Base-by-base conservation (phyloP, 2,113 vertebrate genomes). In the Atrichornis clamosus region DNA sequence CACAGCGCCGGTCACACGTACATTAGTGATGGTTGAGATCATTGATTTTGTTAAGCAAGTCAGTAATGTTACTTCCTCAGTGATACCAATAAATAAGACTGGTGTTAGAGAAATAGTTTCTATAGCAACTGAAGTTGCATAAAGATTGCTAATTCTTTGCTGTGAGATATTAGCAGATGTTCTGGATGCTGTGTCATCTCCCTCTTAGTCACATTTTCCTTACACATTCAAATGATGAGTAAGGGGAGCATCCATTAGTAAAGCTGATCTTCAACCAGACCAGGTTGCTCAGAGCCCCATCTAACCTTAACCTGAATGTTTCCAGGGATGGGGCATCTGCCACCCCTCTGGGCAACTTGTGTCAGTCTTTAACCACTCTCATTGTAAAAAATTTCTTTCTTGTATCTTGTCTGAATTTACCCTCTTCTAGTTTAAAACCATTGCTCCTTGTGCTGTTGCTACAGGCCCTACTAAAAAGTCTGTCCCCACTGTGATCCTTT, bases 61-160 rank as follows among this genome's bases (percentile, higher is more conserved):
- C 74, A 46, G 47, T 67, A 84, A 41, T 60, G 79, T 73, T 81
- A 37, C 12, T 95, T 81, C 63, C n/a, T 84, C 62, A 4, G 70
- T 78, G 68, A 87, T 49, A 82, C n/a, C 69, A 82, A 37, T 62
- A 88, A 92, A 69, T 85, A 97, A 68, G 23, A 76, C 21, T 59
- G 22, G n/a, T 80, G 44, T 89, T 91, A 68, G 56, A 81, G 42
- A 94, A 94, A 76, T 28, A 79, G 84, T 95, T 87, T 79, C 89
- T 84, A 26, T 65, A 83, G 84, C 81, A 95, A 92, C 74, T 28
- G 28, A 73, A 84, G 62, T 89, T 96, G 70, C 49, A 59, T 85
- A 69, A 96, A 93, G 75, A 65, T 89, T 85, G 39, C 74, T 75
- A 62, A 56, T 84, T 89, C 32, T 70, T 87, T 74, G 50, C 15